Percentiles rank a stretch among this genome's conserved stretches.
These are phyloP conservation scores for Seison nebaliae DNA, from an alignment of 1,140 invertebrate species.

Conservation along the genomic window DNA sequence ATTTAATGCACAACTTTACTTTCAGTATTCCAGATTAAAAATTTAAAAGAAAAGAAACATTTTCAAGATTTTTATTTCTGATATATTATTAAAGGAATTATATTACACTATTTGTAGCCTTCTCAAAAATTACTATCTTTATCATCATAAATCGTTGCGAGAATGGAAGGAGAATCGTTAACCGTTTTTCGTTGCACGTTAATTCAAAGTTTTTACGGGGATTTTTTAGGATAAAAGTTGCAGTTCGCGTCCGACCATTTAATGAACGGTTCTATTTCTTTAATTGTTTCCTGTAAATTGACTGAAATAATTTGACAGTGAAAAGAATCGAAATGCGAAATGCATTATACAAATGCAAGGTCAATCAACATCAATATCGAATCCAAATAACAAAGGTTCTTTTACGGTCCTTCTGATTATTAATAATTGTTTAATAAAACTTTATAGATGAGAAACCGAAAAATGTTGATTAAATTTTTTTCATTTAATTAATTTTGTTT, in stretches of 20 bases:
- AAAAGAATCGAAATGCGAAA: slow-evolving; percentile 33
- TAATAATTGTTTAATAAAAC: neutral
- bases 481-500: slow-evolving; percentile 18
- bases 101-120: no score
- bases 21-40: no score
- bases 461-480: slow-evolving; percentile 1
- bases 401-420: slow-evolving; percentile 1
- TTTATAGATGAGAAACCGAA: neutral
- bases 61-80: no score
- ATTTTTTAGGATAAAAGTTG: slow-evolving; percentile 30
- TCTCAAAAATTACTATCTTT: no score
- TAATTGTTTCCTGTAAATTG: neutral
- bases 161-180: slow-evolving; percentile 12
- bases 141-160: no score
- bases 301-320: slow-evolving; percentile 19
- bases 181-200: neutral
- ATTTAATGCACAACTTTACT: no score
- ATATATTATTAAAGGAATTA: no score
- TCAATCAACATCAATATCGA: slow-evolving; percentile 28
- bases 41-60: no score
- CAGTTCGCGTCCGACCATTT: slow-evolving; percentile 37
- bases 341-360: slow-evolving; percentile 34
- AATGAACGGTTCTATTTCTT: slow-evolving; percentile 23
- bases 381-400: slow-evolving; percentile 23
- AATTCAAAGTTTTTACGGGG: neutral